A percentile compares a stretch with the other conserved stretches of the same genome.
Evolutionary conservation across 2,888 invertebrate genomes (phyloP).

Genomic region (Coleophora flavipennella): DNA sequence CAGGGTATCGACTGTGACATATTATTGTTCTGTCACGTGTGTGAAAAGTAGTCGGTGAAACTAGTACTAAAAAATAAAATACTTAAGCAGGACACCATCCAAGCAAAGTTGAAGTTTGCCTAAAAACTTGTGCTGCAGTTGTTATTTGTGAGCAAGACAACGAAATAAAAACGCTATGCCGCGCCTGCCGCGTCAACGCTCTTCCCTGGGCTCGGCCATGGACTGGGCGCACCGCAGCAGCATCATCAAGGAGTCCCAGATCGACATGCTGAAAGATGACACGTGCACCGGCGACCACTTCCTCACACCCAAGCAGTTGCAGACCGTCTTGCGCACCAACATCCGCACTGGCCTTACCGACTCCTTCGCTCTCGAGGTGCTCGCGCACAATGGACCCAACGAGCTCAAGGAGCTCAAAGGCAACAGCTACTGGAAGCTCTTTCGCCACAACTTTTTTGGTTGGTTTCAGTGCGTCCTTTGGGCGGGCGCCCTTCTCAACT

Average conservation of each 20-base stretch:
- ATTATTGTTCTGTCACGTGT: too few species aligned
- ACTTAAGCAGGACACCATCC: too few species aligned
- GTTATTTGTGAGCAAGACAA: not conserved
- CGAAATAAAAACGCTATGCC: conserved; percentile 24
- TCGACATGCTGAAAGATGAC: conserved; percentile 49
- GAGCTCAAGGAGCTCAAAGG: conserved; percentile 71
- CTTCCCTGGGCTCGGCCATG: conserved; percentile 8
- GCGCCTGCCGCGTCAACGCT: conserved; percentile 22
- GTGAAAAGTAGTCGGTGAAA: too few species aligned
- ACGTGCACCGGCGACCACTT: conserved; percentile 57
- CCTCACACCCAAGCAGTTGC: conserved; percentile 50
- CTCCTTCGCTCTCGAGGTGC: conserved; percentile 62
- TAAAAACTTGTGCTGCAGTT: not conserved
- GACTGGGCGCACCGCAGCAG: conserved; percentile 23
- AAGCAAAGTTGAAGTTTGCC: too few species aligned
- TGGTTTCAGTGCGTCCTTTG: conserved; percentile 82
- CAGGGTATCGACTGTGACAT: too few species aligned
- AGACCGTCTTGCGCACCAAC: conserved; percentile 56
- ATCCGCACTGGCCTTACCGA: conserved; percentile 66
- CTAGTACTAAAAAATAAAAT: too few species aligned
- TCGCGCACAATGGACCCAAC: conserved; percentile 74
- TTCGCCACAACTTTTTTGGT: conserved; percentile 77
- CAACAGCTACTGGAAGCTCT: conserved; percentile 76
- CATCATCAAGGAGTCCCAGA: conserved; percentile 19
- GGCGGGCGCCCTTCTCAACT: conserved; percentile 76